Base-by-base conservation (phyloP, 2,888 invertebrate species). In the Fragum sueziense region DNA sequence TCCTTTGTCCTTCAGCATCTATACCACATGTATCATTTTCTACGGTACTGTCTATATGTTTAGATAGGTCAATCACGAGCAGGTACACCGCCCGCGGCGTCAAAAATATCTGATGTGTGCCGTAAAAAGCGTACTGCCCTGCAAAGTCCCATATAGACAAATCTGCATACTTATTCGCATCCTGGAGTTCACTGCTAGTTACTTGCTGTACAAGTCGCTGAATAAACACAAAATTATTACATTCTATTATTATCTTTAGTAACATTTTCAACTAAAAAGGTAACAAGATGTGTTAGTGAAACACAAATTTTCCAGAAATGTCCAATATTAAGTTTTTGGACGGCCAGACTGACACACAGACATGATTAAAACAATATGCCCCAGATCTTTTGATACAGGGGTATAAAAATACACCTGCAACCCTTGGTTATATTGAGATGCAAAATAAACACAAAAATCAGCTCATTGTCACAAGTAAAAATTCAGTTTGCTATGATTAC, bases 121-220 rank as follows among this genome's bases (percentile, higher is more conserved):
- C 74, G 61, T 74, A 74, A 25, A 69, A 74, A 1, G 68, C 37
- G 47, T 57, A 74, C 47, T 74, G 74, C 11, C 74, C 74, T 20
- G 68, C 74, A 47, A 74, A 74, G 31, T 74, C 74, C 74, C 74
- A 74, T 11, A 74, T 37, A 4, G 33, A 47, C 25, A 68, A 0
- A n/a, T 31, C 67, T 41, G 47, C 67, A 25, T 22, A 37, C 1
- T 47, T 67, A 25, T 41, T 67, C 2, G 33, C 20, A n/a, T 61
- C 61, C 11, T 27, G 14, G 1, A 33, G n/a, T 9, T 61, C 33
- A 20, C 9, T 27, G 33, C 61, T 61, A 6, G 14, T 61, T 14
- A 47, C 47, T 25, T 27, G 6, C 57, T 57, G 57, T 3, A 31
- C 61, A 31, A 61, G 61, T 31, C 29, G 27, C 61, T 61, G 61